phyloP scores from a whole-genome alignment of 2,888 invertebrate genomes.

The Trichacis sp. region DNA sequence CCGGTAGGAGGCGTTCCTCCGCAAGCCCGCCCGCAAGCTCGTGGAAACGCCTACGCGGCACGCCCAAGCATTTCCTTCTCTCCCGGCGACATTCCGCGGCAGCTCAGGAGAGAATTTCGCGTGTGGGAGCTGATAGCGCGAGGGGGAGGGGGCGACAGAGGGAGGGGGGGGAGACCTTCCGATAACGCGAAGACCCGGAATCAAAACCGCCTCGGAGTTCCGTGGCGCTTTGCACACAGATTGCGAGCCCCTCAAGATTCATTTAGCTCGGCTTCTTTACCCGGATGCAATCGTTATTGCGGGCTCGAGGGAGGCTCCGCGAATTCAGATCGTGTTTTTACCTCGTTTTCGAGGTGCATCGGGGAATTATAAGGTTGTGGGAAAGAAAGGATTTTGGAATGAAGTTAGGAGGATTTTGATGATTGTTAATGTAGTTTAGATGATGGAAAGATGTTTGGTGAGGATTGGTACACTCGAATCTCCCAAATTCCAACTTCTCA shows the following conservation, averaged over 20 bases:
- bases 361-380: no score
- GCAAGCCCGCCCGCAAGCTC: constrained; percentile 66
- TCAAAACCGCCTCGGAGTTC: constrained; percentile 37
- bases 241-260: constrained; percentile 53
- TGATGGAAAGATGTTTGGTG: no score
- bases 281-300: constrained; percentile 42
- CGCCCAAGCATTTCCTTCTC: constrained; percentile 48
- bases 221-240: constrained; percentile 60
- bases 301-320: no score
- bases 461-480: no score
- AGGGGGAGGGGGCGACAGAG: constrained; percentile 8
- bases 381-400: no score
- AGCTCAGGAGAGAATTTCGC: not conserved
- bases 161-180: constrained; percentile 29
- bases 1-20: constrained; percentile 57
- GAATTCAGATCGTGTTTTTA: no score
- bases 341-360: no score
- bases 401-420: no score
- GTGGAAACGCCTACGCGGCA: constrained; percentile 52
- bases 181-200: constrained; percentile 33
- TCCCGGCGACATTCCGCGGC: not conserved
- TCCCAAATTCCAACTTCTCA: no score
- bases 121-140: not conserved
- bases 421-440: no score
- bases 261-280: constrained; percentile 32